A percentile compares a stretch with the other conserved stretches of the same genome.
These are phyloP conservation scores for Fregata magnificens DNA, from an alignment of 2,113 vertebrate genomes.

Conservation along the genomic window DNA sequence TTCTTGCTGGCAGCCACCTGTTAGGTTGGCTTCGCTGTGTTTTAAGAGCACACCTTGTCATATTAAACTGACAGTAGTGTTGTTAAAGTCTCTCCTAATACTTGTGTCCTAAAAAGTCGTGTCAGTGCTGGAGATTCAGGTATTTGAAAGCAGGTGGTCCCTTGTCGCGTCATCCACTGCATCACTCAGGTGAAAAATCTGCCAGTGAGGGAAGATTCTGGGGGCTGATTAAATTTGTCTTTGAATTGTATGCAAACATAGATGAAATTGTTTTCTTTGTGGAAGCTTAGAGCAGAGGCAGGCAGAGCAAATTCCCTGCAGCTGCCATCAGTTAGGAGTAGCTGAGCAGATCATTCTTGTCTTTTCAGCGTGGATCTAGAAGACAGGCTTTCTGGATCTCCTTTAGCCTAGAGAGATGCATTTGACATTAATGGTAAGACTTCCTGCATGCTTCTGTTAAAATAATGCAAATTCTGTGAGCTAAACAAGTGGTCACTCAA, in stretches of 20 bases:
- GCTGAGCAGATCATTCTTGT: neutral
- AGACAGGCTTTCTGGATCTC: neutral
- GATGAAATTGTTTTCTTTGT: neutral
- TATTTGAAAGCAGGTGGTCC: neutral
- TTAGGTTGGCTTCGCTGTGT: neutral
- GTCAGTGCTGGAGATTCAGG: neutral
- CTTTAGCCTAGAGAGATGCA: neutral
- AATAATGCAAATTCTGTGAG: neutral
- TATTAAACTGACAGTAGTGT: no score
- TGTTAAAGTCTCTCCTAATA: neutral
- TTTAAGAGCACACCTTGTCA: neutral
- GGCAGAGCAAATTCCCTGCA: neutral
- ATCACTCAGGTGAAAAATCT: neutral
- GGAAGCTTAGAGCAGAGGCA: neutral
- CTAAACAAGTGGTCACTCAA: neutral
- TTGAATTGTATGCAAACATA: neutral
- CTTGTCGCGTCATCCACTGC: neutral
- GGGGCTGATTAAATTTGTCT: neutral
- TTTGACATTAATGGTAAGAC: neutral
- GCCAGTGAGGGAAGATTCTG: neutral
- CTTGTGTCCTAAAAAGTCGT: neutral
- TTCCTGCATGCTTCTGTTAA: neutral
- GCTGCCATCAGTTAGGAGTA: neutral
- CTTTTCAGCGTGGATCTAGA: neutral
- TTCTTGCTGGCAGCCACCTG: neutral